phyloP scores from a whole-genome alignment of 1,140 invertebrate species.

The Brachionus paranguensis region DNA sequence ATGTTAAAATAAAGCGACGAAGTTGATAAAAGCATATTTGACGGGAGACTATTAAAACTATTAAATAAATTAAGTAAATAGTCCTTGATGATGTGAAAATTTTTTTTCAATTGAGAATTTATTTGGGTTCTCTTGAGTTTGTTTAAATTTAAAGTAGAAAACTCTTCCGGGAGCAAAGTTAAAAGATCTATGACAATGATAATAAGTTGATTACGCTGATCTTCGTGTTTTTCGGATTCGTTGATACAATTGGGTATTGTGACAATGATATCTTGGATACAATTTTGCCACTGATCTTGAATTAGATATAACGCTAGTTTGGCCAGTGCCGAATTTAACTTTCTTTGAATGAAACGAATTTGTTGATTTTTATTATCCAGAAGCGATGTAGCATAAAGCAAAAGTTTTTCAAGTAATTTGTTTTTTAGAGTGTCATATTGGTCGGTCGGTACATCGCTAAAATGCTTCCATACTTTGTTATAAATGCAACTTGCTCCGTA shows the following conservation, averaged over 20 bases:
- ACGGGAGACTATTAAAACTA: not conserved
- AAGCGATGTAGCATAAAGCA: constrained; percentile 16
- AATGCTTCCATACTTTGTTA: constrained; percentile 37
- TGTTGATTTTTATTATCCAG: constrained; percentile 20
- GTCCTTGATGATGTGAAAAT: not conserved
- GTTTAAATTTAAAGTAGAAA: constrained; percentile 1
- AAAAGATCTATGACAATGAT: constrained; percentile 21
- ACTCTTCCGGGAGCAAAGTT: constrained; percentile 34
- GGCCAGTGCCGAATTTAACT: constrained; percentile 19
- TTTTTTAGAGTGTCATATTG: constrained; percentile 32
- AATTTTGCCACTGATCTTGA: constrained; percentile 38
- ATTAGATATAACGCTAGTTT: constrained; percentile 30
- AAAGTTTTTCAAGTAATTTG: constrained; percentile 22
- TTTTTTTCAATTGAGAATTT: constrained; percentile 31
- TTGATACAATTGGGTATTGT: constrained; percentile 31
- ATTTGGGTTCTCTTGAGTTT: constrained; percentile 35
- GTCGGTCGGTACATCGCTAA: constrained; percentile 19
- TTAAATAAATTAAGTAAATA: constrained; percentile 34
- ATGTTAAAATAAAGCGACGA: constrained; percentile 28
- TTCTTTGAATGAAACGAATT: constrained; percentile 5
- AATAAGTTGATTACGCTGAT: constrained; percentile 24
- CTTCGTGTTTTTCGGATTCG: constrained; percentile 25
- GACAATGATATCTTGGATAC: constrained; percentile 7
- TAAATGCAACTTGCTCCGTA: constrained; percentile 33
- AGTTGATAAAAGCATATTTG: not conserved